These are phyloP conservation scores for Isoperla grammatica DNA, from an alignment of 2,888 invertebrate species.

Conservation along the genomic window DNA sequence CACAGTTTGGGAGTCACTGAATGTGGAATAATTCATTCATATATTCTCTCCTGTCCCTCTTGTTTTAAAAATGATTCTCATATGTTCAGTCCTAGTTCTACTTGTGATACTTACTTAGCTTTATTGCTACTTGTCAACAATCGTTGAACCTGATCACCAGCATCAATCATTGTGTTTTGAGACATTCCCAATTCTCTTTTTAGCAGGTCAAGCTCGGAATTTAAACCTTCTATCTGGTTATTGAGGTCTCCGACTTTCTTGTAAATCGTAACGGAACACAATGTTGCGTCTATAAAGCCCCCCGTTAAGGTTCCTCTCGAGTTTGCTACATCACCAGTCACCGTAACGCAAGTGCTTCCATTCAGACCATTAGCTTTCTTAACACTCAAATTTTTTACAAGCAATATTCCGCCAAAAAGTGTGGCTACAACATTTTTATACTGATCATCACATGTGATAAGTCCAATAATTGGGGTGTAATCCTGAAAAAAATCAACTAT, in stretches of 20 bases:
- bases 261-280: constrained; percentile 90
- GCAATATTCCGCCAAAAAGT: too few species aligned
- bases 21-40: too few species aligned
- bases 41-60: too few species aligned
- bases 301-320: constrained; percentile 96
- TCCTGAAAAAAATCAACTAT: too few species aligned
- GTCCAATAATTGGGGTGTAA: too few species aligned
- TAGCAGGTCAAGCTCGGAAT: constrained; percentile 66
- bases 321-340: constrained; percentile 94
- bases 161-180: constrained; percentile 75
- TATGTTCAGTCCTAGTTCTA: too few species aligned
- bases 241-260: constrained; percentile 83
- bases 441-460: too few species aligned
- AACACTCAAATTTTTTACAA: too few species aligned
- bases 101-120: constrained; percentile 64
- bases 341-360: constrained; percentile 95
- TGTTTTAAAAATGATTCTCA: too few species aligned
- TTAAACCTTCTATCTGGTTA: constrained; percentile 70
- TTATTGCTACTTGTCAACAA: constrained; percentile 97
- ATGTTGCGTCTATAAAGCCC: constrained; percentile 96
- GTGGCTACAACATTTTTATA: too few species aligned
- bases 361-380: too few species aligned
- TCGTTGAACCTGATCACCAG: constrained; percentile 95
- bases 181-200: constrained; percentile 73
- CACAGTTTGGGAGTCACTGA: too few species aligned